Conservation (phyloP, 35 echinoderm and acorn worm genomes). For the Holothuria glaberrima region DNA sequence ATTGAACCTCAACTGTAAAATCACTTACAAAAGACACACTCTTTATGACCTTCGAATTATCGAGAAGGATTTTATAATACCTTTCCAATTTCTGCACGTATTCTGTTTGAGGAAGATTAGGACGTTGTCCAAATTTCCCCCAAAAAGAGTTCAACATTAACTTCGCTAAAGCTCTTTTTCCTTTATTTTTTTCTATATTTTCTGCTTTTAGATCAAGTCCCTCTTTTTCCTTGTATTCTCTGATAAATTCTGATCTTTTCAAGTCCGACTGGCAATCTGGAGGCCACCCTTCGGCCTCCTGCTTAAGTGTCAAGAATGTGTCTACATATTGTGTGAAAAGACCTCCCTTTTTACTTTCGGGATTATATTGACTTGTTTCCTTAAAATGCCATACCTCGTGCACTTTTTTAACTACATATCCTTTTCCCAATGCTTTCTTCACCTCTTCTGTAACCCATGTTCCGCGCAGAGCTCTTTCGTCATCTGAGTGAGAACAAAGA, state of each 20-base stretch:
- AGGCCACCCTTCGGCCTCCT: slow-evolving; percentile 63
- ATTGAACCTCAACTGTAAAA: slow-evolving; percentile 25
- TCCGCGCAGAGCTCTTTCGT: slow-evolving; percentile 33
- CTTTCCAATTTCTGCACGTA: not conserved
- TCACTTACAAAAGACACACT: slow-evolving; percentile 32
- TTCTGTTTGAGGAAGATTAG: slow-evolving; percentile 26
- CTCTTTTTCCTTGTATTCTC: not conserved
- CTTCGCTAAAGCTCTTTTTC: slow-evolving; percentile 38
- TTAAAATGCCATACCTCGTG: slow-evolving; percentile 86
- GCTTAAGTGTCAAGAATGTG: slow-evolving; percentile 71
- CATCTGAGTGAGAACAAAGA: slow-evolving; percentile 11
- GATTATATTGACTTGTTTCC: slow-evolving; percentile 50
- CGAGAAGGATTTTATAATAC: slow-evolving; percentile 2
- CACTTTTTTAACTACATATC: slow-evolving; percentile 58
- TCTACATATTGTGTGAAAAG: slow-evolving; percentile 70
- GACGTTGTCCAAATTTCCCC: slow-evolving; percentile 60
- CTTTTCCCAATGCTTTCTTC: slow-evolving; percentile 65
- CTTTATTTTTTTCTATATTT: not conserved
- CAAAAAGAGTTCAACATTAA: slow-evolving; percentile 55
- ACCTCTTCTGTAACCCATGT: slow-evolving; percentile 66
- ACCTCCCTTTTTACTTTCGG: slow-evolving; percentile 27
- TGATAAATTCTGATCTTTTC: not conserved
- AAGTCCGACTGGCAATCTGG: not conserved
- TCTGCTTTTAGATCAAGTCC: not conserved
- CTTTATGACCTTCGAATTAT: slow-evolving; percentile 6